phyloP scores from a whole-genome alignment of 1,140 invertebrate species.

The Trissolcus basalis region DNA sequence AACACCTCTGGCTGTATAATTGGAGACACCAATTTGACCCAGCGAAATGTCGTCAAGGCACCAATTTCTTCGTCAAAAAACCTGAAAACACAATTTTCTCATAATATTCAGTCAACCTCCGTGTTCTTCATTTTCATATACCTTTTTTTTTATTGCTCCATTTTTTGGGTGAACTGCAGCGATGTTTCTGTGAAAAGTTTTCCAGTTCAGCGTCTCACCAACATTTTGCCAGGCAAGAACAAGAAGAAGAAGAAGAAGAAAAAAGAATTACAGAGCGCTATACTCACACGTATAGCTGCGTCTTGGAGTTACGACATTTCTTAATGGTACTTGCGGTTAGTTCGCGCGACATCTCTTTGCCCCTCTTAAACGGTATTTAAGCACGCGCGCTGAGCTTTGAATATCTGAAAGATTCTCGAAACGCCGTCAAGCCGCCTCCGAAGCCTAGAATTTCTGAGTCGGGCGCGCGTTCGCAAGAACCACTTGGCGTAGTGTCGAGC shows the following conservation, averaged over 20 bases:
- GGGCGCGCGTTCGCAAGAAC: conserved; percentile 48
- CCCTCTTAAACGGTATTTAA: conserved; percentile 54
- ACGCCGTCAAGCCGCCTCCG: conserved; percentile 44
- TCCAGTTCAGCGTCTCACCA: background rate
- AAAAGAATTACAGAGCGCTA: conserved; percentile 22
- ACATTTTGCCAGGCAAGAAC: conserved; percentile 12
- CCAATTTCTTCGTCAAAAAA: too few relatives aligned
- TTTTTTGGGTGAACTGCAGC: too few relatives aligned
- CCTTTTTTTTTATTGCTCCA: too few relatives aligned
- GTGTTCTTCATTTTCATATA: too few relatives aligned
- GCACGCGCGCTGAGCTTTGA: conserved; percentile 59
- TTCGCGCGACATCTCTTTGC: conserved; percentile 22
- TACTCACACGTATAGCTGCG: conserved; percentile 25
- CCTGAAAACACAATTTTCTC: too few relatives aligned
- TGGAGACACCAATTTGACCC: too few relatives aligned
- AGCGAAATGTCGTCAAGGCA: too few relatives aligned
- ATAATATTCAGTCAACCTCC: too few relatives aligned
- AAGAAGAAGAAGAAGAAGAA: conserved; percentile 15
- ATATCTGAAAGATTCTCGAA: conserved; percentile 60
- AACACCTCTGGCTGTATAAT: too few relatives aligned
- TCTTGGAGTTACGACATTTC: conserved; percentile 42
- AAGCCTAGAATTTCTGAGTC: conserved; percentile 47
- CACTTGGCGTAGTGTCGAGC: conserved; percentile 52
- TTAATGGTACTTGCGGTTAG: conserved; percentile 51
- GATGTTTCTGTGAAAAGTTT: too few relatives aligned